A percentile compares a stretch with the other conserved stretches of the same genome.
Conservation (phyloP, 53 echinoderm and acorn worm species). For the Temnopleurus reevesii region DNA sequence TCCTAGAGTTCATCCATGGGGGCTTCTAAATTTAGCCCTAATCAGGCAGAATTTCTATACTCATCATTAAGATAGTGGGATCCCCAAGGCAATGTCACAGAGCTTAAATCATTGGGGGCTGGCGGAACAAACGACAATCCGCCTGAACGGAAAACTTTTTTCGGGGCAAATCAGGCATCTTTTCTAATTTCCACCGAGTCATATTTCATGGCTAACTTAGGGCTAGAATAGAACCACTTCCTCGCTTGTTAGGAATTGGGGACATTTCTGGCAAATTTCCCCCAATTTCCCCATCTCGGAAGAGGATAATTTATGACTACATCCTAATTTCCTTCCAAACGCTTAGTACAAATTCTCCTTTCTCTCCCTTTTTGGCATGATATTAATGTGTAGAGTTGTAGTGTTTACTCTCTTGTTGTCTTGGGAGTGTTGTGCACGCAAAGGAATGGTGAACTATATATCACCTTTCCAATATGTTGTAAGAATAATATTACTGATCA, state of each 20-base stretch:
- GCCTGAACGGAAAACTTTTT: background rate
- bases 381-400: background rate
- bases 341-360: background rate
- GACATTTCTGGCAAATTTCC: constrained; percentile 36
- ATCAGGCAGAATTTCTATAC: constrained; percentile 5
- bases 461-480: background rate
- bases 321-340: constrained; percentile 20
- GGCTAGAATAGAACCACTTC: background rate
- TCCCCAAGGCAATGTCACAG: constrained; percentile 11
- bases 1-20: background rate
- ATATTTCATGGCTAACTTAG: background rate
- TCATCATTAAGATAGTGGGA: background rate
- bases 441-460: background rate
- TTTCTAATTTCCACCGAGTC: background rate
- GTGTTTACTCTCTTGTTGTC: background rate
- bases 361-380: background rate
- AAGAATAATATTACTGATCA: background rate
- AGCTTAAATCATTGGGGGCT: constrained; percentile 14
- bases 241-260: background rate
- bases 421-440: background rate
- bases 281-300: constrained; percentile 30
- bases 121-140: background rate
- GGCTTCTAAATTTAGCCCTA: constrained; percentile 11
- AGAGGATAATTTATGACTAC: constrained; percentile 35
- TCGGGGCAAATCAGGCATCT: background rate